These are phyloP conservation scores for Charaxes varanes DNA, from an alignment of 1,140 invertebrate species.

Conservation along the genomic window DNA sequence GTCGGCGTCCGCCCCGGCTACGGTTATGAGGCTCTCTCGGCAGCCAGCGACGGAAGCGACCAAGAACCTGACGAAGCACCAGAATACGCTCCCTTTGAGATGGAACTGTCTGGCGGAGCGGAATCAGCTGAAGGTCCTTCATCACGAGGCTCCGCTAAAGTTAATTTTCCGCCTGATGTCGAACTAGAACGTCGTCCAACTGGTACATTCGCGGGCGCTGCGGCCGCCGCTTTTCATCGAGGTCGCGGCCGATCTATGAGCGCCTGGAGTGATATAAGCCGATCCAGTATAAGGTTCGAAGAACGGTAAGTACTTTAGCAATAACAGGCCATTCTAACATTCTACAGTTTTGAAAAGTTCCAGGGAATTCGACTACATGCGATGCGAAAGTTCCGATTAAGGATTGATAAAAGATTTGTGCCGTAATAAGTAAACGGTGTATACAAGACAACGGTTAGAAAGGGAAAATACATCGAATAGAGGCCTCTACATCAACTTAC, in stretches of 20 bases:
- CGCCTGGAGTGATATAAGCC: constrained; percentile 87
- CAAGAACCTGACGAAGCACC: constrained; percentile 53
- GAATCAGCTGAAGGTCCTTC: constrained; percentile 48
- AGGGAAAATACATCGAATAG: constrained; percentile 13
- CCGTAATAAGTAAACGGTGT: constrained; percentile 7
- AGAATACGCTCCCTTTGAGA: constrained; percentile 55
- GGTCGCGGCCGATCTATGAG: constrained; percentile 83
- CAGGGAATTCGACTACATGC: constrained; percentile 8
- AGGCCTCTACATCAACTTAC: constrained; percentile 43
- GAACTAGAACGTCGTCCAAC: constrained; percentile 76
- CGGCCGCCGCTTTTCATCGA: constrained; percentile 72
- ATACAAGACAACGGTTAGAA: constrained; percentile 9
- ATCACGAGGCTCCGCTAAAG: constrained; percentile 73
- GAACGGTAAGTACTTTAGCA: constrained; percentile 78
- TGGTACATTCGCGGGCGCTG: constrained; percentile 69
- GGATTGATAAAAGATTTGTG: constrained; percentile 6
- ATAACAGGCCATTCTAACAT: constrained; percentile 3
- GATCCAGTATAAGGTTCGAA: constrained; percentile 86
- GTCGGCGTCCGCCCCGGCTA: constrained; percentile 56
- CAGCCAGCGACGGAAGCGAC: constrained; percentile 59
- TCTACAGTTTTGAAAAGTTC: constrained; percentile 1
- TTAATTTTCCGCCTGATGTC: constrained; percentile 83
- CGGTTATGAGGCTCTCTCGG: constrained; percentile 62
- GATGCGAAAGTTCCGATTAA: not conserved
- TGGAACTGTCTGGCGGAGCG: constrained; percentile 52